A percentile compares a stretch with the other conserved stretches of the same genome.
phyloP scores from a whole-genome alignment of 2,797 vertebrate genomes.

The Propithecus deckenii region DNA sequence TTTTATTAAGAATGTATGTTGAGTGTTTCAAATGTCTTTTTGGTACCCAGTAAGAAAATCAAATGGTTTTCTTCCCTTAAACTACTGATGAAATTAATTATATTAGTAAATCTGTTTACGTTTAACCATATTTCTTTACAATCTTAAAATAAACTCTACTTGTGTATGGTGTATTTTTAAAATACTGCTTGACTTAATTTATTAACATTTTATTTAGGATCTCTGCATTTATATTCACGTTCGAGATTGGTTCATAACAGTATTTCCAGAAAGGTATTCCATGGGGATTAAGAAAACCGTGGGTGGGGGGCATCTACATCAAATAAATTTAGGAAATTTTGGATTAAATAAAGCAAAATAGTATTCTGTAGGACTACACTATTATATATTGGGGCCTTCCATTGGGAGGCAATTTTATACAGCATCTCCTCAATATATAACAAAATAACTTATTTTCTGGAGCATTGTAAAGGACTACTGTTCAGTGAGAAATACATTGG shows the following conservation, averaged over 20 bases:
- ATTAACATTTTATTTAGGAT: slow-evolving; percentile 19
- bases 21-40: slow-evolving; percentile 31
- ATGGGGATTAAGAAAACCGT: background rate
- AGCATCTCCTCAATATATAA: background rate
- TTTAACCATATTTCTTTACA: slow-evolving; percentile 21
- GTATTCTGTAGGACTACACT: background rate
- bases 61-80: slow-evolving; percentile 27
- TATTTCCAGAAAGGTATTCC: background rate
- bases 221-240: background rate
- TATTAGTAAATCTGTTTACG: background rate
- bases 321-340: background rate
- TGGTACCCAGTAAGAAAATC: background rate
- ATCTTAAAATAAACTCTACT: slow-evolving; percentile 6
- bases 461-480: background rate
- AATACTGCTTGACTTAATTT: slow-evolving; percentile 17
- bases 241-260: background rate
- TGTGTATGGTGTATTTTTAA: background rate
- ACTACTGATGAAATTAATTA: slow-evolving; percentile 12
- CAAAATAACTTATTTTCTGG: background rate
- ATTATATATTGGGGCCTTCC: background rate
- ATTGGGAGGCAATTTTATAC: background rate
- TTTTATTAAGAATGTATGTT: background rate
- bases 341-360: slow-evolving; percentile 9
- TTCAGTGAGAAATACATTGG: background rate
- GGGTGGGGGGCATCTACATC: background rate